Conservation (phyloP, 2,797 vertebrate genomes). For the Malacoctenus gilli region DNA sequence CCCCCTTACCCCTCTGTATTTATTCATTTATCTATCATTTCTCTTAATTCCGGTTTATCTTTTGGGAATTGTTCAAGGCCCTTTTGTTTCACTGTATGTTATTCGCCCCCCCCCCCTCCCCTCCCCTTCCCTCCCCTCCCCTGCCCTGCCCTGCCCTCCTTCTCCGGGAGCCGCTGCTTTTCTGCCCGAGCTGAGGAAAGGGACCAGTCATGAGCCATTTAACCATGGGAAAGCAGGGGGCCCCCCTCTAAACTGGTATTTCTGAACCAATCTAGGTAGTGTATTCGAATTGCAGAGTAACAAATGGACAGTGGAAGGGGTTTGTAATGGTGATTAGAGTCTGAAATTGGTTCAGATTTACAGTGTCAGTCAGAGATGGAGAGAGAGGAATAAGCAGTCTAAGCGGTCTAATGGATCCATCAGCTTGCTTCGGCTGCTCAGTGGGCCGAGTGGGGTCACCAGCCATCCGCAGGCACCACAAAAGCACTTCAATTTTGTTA, state of each 20-base stretch:
- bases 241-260: constrained; percentile 86
- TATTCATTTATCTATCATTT: constrained; percentile 79
- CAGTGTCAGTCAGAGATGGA: constrained; percentile 97
- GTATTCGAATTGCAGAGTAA: constrained; percentile 93
- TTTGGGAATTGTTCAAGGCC: constrained; percentile 78
- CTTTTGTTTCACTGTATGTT: constrained; percentile 72
- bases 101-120: constrained; percentile 17
- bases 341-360: constrained; percentile 99
- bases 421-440: constrained; percentile 98
- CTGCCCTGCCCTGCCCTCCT: constrained; percentile 3
- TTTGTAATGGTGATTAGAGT: constrained; percentile 99
- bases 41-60: constrained; percentile 81
- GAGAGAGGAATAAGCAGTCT: constrained; percentile 92
- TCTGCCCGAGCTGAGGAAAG: constrained; percentile 74
- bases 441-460: constrained; percentile 99
- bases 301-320: constrained; percentile 97
- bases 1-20: constrained; percentile 64
- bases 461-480: constrained; percentile 99
- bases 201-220: constrained; percentile 88
- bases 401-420: constrained; percentile 99
- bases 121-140: constrained; percentile 16
- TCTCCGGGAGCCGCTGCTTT: constrained; percentile 56
- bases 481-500: constrained; percentile 99
- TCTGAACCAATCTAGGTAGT: constrained; percentile 89
- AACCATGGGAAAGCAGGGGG: constrained; percentile 83